A percentile compares a stretch with the other conserved stretches of the same genome.
These are phyloP conservation scores for Germaria angustata DNA, from an alignment of 2,888 invertebrate species.

Conservation along the genomic window DNA sequence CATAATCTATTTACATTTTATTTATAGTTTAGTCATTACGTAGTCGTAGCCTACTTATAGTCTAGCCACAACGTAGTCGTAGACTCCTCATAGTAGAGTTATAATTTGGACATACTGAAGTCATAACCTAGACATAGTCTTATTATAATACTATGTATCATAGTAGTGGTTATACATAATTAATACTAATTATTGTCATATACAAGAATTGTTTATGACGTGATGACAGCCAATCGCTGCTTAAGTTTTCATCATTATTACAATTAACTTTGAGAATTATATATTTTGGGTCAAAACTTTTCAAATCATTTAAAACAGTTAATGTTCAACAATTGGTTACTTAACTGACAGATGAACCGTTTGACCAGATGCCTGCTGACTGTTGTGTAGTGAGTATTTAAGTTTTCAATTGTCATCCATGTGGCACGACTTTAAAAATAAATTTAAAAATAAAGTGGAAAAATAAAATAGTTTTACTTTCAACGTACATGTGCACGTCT, in stretches of 20 bases:
- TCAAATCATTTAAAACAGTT: constrained; percentile 51
- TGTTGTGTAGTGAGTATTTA: neutral
- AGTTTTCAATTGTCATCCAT: constrained; percentile 37
- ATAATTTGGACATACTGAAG: no score
- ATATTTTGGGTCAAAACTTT: constrained; percentile 45
- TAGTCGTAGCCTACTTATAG: no score
- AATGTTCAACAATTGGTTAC: constrained; percentile 32
- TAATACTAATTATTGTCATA: no score
- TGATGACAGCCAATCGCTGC: neutral
- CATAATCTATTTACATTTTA: no score
- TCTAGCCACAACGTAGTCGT: no score
- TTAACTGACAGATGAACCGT: constrained; percentile 28
- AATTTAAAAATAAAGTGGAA: neutral
- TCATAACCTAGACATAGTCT: no score
- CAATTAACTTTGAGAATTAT: neutral
- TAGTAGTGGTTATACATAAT: no score
- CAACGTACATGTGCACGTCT: no score
- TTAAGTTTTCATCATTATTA: neutral
- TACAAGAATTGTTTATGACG: no score
- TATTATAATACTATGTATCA: no score
- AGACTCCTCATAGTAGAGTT: no score
- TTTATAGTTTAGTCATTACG: no score
- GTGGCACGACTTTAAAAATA: constrained; percentile 9
- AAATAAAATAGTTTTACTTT: neutral
- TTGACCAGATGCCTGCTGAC: neutral